phyloP scores from a whole-genome alignment of 2,797 vertebrate genomes.

The Chromobotia macracanthus region DNA sequence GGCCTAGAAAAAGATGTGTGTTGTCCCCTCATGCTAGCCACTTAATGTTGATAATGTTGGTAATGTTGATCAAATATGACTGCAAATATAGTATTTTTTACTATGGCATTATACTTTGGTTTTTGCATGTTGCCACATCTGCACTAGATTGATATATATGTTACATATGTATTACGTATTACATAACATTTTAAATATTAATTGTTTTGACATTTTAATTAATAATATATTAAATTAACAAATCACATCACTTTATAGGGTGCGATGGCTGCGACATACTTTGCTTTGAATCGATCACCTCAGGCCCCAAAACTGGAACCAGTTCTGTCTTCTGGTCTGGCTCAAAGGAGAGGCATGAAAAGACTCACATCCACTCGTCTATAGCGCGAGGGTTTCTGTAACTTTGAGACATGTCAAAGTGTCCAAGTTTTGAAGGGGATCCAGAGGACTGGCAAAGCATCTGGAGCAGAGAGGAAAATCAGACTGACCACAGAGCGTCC shows the following conservation, averaged over 20 bases:
- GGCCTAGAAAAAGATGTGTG: no score
- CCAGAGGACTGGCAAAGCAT: slow-evolving; percentile 28
- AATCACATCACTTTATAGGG: slow-evolving; percentile 76
- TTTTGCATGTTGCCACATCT: no score
- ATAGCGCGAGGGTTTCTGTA: slow-evolving; percentile 65
- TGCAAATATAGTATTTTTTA: no score
- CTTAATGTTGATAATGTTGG: no score
- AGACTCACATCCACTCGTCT: slow-evolving; percentile 86
- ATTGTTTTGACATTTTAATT: no score
- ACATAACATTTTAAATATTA: no score
- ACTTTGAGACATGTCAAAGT: slow-evolving; percentile 19
- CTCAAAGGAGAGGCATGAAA: slow-evolving; percentile 92
- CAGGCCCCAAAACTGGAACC: slow-evolving; percentile 92
- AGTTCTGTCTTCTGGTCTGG: slow-evolving; percentile 88
- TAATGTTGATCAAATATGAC: no score
- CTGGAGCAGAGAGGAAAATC: slow-evolving; percentile 4
- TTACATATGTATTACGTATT: no score
- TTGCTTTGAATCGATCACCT: slow-evolving; percentile 86
- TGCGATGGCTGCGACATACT: slow-evolving; percentile 94
- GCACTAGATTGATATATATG: no score
- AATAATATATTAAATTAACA: background rate
- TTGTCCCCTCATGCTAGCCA: no score
- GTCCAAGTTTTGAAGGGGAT: slow-evolving; percentile 2
- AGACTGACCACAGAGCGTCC: slow-evolving; percentile 20
- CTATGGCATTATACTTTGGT: no score